Percentiles rank a stretch among this genome's conserved stretches.
phyloP scores from a whole-genome alignment of 2,113 vertebrate species.

The Limanda limanda region DNA sequence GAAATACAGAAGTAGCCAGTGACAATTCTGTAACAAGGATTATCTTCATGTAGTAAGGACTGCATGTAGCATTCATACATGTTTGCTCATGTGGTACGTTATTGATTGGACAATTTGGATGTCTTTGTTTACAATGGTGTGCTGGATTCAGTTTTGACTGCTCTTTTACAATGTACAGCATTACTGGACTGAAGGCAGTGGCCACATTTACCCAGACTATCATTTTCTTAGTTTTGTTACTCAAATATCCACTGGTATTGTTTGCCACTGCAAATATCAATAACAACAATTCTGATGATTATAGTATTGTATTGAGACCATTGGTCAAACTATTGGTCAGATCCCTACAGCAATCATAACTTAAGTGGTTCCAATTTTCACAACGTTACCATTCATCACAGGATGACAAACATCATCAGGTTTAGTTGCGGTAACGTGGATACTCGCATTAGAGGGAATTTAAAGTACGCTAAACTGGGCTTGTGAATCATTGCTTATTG shows the following conservation, averaged over 20 bases:
- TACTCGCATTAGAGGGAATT: slow-evolving; percentile 18
- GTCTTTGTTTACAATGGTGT: background rate
- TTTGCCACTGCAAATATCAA: too few relatives aligned
- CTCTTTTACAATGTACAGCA: background rate
- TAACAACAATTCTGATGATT: too few relatives aligned
- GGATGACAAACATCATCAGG: slow-evolving; percentile 7
- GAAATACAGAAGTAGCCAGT: slow-evolving; percentile 54
- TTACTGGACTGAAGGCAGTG: background rate
- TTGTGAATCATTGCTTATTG: too few relatives aligned
- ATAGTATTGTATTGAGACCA: background rate
- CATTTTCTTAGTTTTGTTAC: too few relatives aligned
- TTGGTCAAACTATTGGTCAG: background rate
- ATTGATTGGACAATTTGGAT: slow-evolving; percentile 11
- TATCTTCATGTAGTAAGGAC: slow-evolving; percentile 42
- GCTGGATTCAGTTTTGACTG: too few relatives aligned
- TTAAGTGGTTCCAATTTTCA: slow-evolving; percentile 9
- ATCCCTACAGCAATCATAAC: background rate
- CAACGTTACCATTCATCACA: background rate
- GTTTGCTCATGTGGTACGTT: slow-evolving; percentile 29
- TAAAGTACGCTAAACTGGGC: slow-evolving; percentile 17
- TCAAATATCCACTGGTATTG: too few relatives aligned
- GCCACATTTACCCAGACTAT: too few relatives aligned
- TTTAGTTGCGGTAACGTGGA: slow-evolving; percentile 14
- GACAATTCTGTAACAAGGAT: slow-evolving; percentile 47
- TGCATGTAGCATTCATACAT: slow-evolving; percentile 24